Percentiles rank a stretch among this genome's conserved stretches.
Evolutionary conservation across 2,113 vertebrate genomes (phyloP).

Genomic region (Crotalus tigris): DNA sequence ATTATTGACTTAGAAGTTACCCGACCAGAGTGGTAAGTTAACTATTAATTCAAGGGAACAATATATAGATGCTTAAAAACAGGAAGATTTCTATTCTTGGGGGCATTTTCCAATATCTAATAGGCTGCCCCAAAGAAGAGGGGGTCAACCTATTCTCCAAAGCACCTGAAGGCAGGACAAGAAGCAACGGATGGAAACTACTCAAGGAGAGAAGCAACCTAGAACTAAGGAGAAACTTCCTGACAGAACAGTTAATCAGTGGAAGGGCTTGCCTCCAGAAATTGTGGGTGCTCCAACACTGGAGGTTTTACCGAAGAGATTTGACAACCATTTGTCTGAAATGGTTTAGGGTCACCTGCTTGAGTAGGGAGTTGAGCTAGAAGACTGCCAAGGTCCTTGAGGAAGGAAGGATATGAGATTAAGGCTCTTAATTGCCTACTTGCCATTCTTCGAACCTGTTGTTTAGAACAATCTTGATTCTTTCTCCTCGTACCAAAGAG

Average conservation of each 20-base stretch:
- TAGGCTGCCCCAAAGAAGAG: background rate
- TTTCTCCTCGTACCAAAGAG: background rate
- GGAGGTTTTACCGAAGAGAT: background rate
- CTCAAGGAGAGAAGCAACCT: background rate
- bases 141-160: background rate
- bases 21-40: slow-evolving; percentile 88
- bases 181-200: background rate
- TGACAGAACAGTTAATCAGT: background rate
- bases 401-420: background rate
- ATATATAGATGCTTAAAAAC: too few relatives aligned
- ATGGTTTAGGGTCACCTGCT: background rate
- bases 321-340: background rate
- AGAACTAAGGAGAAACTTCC: background rate
- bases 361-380: background rate
- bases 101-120: background rate
- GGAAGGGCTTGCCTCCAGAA: background rate
- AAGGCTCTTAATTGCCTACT: background rate
- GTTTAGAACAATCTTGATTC: background rate
- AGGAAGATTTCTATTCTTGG: background rate
- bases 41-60: background rate
- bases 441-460: background rate
- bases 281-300: background rate
- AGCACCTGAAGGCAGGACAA: background rate
- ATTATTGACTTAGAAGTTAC: slow-evolving; percentile 87
- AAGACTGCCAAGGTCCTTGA: background rate